Evolutionary conservation across 2,113 vertebrate genomes (phyloP), one percentile per base, ranked within the genome.

Genomic region (Eulemur rufifrons): DNA sequence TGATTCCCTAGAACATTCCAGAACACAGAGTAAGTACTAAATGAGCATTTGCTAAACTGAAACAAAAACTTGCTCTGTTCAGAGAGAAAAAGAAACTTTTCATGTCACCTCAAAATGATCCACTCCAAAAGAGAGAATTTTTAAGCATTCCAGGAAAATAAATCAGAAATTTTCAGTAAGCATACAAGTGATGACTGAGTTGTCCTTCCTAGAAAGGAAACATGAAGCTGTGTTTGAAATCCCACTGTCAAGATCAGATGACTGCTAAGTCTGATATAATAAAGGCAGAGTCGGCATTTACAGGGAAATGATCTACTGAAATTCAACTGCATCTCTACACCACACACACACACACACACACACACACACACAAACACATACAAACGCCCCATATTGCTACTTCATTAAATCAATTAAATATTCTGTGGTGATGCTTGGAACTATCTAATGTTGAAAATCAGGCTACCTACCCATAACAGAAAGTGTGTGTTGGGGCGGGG

Each of bases 121-220:
- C 2, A 69, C 77, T 92, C 18, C 78, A 47, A 73, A 76, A 59
- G 9, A 82, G 34, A 93, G 71, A 56, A 56, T 13, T 81, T 52
- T 42, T 84, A 95, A 73, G n/a, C 80, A 92, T 64, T 89, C 45
- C 21, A 78, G 7, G 45, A 82, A 88, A 69, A 92, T 21, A n/a
- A 3, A 12, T 81, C 47, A 71, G 39, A 96, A 85, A 95, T 85
- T 34, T 76, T 89, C 73, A 95, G 78, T 23, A 87, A 37, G 59
- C 5, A 2, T 90, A 34, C 7, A 76, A 83, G 59, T 27, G 54
- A 76, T 82, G 66, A 74, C 56, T 2, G 8, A 27, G n/a, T 74
- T 95, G 86, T 88, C 71, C 32, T 71, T 94, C 68, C 63, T 94
- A 82, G 81, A 91, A 83, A 92, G n/a, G 37, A 96, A 96, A 78